Evolutionary conservation across 2,888 invertebrate genomes (phyloP), one percentile per base, ranked within the genome.

Genomic region (Petrolisthes cinctipes): DNA sequence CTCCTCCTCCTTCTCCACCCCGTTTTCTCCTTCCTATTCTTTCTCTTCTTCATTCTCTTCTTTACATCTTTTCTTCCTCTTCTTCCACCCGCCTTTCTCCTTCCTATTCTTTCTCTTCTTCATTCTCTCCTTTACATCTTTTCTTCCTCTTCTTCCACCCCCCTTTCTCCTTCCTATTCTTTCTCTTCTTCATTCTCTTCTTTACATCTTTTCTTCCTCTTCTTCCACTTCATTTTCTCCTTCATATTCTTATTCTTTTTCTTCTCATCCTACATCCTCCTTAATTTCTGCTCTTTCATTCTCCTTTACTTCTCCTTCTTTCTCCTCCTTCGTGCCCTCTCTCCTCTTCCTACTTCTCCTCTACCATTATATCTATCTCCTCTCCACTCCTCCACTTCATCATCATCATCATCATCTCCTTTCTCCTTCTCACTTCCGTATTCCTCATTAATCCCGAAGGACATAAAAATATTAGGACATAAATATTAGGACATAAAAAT

Each of bases 81-180:
- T 23, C 14, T 76, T 14, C 37, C 23, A 4, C 37, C 6, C 20
- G 20, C 11, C 20, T 37, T 7, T 37, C 14, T 14, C 76, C 5
- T 5, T 76, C 37, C 37, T 76, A 4, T 5, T 37, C 51, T 11
- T 11, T 78, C 14, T 54, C 78, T 53, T 17, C 54, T 54, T 14
- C 78, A 4, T 54, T 54, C 14, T 54, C 14, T 78, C 61, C 14
- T 14, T 76, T 37, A 6, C 76, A 9, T 7, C 5, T 20, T 79
- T 54, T 79, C 78, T 79, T 54, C 54, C 54, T 78, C 53, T n/a
- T 81, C 81, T 66, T 37, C 14, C 66, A n/a, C 81, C 5, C 23
- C 66, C 2, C 37, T 2, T 37, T 37, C 37, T 37, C 37, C 37
- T 37, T 37, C 37, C 37, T 37, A 37, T 37, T 37, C 37, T 37